Evolutionary conservation across 2,113 vertebrate genomes (phyloP), one percentile per base, ranked within the genome.

Genomic region (Dolichallabes microphthalmus): DNA sequence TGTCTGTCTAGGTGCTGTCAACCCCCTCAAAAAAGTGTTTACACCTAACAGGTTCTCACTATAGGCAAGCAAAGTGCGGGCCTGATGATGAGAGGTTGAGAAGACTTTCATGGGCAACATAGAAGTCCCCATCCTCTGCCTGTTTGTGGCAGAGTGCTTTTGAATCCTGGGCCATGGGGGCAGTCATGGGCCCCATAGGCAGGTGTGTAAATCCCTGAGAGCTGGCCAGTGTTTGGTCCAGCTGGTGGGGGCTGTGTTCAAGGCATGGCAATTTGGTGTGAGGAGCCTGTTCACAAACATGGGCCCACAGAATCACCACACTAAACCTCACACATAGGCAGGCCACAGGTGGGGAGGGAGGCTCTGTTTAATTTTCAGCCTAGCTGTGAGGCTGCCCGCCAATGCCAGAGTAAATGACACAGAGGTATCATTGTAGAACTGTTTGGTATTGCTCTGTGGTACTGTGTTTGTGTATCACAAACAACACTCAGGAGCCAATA

Each of bases 351-450:
- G 93, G 74, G 90, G 92, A 89, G 92, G 93, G 93, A 93, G 91
- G 90, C 93, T 91, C 93, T 84, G 92, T 93, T 94, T 95, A 94
- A 95, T 94, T 94, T 93, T 90, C 94, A 94, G 90, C 91, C 90
- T 93, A 90, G 92, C 93, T 86, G 91, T 93, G 92, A 94, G 92
- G 91, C 92, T 86, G 86, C 82, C 82, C 57, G 79, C 84, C 86
- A 68, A 88, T 85, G 90, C 90, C 91, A 92, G 86, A 90, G 88
- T 88, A 89, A 90, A 88, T 90, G 83, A 91, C 91, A 91, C 39
- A 19, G 80, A 90, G 90, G 91, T 89, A 89, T 88, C 88, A 86
- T 88, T 50, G 60, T 81, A 61, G 75, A 63, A 15, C 82, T 86
- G 32, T 55, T 79, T 73, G 55, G 76, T 79, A 79, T 79, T 58